These are phyloP conservation scores for Phrynosoma platyrhinos DNA, from an alignment of 2,113 vertebrate genomes.

Conservation along the genomic window DNA sequence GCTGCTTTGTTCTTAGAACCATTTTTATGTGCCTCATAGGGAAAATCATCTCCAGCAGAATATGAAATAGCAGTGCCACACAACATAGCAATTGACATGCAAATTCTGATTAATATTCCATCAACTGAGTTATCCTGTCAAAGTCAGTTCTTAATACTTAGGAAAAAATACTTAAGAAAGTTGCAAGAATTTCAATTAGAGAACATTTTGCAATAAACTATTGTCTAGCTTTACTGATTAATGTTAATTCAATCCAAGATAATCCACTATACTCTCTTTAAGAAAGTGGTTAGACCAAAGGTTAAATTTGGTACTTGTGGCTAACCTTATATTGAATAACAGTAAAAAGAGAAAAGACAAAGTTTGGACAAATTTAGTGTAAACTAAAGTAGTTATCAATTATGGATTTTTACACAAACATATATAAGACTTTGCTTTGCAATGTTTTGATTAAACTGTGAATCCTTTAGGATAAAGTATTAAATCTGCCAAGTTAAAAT, in stretches of 20 bases:
- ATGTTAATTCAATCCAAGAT: not conserved
- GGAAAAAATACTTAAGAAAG: not conserved
- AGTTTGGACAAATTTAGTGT: not conserved
- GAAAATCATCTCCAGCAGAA: not conserved
- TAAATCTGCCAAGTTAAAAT: not conserved
- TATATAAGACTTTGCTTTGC: not conserved
- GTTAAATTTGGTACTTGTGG: not conserved
- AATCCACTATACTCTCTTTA: not conserved
- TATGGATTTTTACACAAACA: not conserved
- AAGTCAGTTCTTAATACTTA: not conserved
- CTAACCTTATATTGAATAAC: not conserved
- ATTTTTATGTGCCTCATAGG: constrained; percentile 1
- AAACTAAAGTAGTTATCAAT: not conserved
- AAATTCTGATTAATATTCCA: constrained; percentile 11
- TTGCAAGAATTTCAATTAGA: constrained; percentile 2
- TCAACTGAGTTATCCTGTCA: not conserved
- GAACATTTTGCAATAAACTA: not conserved
- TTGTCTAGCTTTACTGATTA: not conserved
- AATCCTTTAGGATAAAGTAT: not conserved
- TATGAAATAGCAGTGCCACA: constrained; percentile 3
- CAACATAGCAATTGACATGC: not conserved
- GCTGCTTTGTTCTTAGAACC: constrained; percentile 1
- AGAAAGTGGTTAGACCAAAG: not conserved
- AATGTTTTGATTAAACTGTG: not conserved
- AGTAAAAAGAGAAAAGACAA: not conserved